Percentiles rank a stretch among this genome's conserved stretches.
phyloP scores from a whole-genome alignment of 53 echinoderm and acorn worm species.

The Astropecten irregularis region DNA sequence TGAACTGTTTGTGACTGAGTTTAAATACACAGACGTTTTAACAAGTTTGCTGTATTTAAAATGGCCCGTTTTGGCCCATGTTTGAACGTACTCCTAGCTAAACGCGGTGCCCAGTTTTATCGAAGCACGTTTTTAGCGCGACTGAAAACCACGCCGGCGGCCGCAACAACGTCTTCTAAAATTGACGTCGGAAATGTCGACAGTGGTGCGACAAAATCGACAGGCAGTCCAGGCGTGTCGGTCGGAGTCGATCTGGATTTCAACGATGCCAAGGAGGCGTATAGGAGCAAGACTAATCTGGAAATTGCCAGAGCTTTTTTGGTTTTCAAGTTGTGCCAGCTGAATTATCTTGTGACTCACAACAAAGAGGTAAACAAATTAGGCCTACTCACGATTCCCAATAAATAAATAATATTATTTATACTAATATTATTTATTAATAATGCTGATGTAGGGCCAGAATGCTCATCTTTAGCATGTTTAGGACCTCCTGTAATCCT shows the following conservation, averaged over 20 bases:
- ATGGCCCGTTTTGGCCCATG: neutral
- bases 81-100: neutral
- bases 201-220: neutral
- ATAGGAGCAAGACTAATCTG: constrained; percentile 77
- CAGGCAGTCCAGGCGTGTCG: neutral
- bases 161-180: constrained; percentile 4
- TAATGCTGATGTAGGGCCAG: too few relatives aligned
- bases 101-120: neutral
- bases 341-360: constrained; percentile 72
- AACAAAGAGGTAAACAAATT: constrained; percentile 89
- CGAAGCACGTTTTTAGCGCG: neutral
- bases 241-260: constrained; percentile 73
- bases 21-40: too few relatives aligned
- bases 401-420: too few relatives aligned
- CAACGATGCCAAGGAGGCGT: constrained; percentile 65
- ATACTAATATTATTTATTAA: too few relatives aligned
- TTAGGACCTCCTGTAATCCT: too few relatives aligned
- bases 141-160: neutral
- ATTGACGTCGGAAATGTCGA: neutral
- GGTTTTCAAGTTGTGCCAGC: constrained; percentile 85
- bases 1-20: too few relatives aligned
- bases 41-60: neutral
- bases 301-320: constrained; percentile 74
- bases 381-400: neutral
- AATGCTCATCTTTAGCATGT: too few relatives aligned